phyloP scores from a whole-genome alignment of 1,140 invertebrate species.

The Eupristina koningsbergeri region DNA sequence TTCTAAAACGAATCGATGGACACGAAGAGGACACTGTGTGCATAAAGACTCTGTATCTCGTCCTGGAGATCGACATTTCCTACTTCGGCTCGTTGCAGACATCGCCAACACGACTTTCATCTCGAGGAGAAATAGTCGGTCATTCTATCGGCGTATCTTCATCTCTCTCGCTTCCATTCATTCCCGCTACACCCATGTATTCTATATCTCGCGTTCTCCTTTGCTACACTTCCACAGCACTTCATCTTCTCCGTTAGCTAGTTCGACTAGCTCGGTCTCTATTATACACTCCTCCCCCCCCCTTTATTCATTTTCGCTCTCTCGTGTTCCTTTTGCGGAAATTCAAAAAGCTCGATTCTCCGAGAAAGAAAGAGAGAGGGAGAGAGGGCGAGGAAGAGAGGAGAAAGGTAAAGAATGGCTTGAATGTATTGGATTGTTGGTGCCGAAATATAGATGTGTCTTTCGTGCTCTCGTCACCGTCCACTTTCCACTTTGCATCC shows the following conservation, averaged over 20 bases:
- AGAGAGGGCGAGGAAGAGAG: not conserved
- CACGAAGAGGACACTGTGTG: not conserved
- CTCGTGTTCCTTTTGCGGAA: constrained; percentile 21
- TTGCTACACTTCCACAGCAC: constrained; percentile 48
- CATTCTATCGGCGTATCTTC: constrained; percentile 23
- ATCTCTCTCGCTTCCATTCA: constrained; percentile 25
- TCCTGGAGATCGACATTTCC: constrained; percentile 44
- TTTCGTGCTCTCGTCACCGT: too few relatives aligned
- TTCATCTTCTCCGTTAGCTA: constrained; percentile 40
- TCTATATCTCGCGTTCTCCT: constrained; percentile 43
- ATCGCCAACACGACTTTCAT: constrained; percentile 46
- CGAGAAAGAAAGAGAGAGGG: not conserved
- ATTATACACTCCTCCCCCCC: not conserved
- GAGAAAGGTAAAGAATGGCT: too few relatives aligned
- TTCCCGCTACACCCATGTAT: constrained; percentile 22
- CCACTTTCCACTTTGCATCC: too few relatives aligned
- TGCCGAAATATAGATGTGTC: too few relatives aligned
- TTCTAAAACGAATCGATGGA: constrained; percentile 30
- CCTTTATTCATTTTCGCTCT: not conserved
- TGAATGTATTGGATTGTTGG: not conserved
- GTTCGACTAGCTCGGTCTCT: constrained; percentile 36
- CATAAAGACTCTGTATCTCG: constrained; percentile 39
- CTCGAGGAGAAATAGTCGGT: constrained; percentile 39
- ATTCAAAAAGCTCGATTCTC: constrained; percentile 16
- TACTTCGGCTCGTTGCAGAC: constrained; percentile 29